These are phyloP conservation scores for Nasonia giraulti DNA, from an alignment of 1,140 invertebrate genomes.

Conservation along the genomic window DNA sequence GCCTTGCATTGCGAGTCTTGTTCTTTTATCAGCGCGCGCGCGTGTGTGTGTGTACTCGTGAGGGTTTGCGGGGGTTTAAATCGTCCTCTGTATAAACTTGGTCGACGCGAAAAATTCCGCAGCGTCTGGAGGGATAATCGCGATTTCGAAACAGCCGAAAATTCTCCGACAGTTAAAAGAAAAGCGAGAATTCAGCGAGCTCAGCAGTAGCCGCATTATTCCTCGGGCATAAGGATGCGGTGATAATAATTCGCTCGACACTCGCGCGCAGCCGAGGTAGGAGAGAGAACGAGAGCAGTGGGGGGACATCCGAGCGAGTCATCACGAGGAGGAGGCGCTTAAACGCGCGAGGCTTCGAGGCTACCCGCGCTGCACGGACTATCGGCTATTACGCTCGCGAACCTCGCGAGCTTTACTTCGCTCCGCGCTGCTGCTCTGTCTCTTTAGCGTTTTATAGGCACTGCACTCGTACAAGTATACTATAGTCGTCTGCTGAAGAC, in stretches of 20 bases:
- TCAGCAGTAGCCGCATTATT: too few species aligned
- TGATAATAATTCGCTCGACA: not conserved
- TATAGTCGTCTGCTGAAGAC: not conserved
- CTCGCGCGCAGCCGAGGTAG: not conserved
- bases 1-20: too few species aligned
- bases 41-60: too few species aligned
- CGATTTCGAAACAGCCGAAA: too few species aligned
- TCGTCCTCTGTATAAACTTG: too few species aligned
- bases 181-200: too few species aligned
- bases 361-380: slow-evolving; percentile 51
- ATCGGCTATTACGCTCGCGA: slow-evolving; percentile 51
- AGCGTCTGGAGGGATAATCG: too few species aligned
- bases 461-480: not conserved
- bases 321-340: slow-evolving; percentile 13
- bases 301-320: not conserved
- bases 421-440: not conserved
- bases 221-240: too few species aligned
- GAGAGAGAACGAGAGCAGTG: not conserved
- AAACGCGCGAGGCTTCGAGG: slow-evolving; percentile 33
- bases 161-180: too few species aligned
- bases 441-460: not conserved
- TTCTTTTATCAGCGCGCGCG: too few species aligned
- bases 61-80: too few species aligned
- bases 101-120: too few species aligned
- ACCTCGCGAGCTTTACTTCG: slow-evolving; percentile 52